phyloP scores from a whole-genome alignment of 2,113 vertebrate genomes.

The Crotalus helleri region DNA sequence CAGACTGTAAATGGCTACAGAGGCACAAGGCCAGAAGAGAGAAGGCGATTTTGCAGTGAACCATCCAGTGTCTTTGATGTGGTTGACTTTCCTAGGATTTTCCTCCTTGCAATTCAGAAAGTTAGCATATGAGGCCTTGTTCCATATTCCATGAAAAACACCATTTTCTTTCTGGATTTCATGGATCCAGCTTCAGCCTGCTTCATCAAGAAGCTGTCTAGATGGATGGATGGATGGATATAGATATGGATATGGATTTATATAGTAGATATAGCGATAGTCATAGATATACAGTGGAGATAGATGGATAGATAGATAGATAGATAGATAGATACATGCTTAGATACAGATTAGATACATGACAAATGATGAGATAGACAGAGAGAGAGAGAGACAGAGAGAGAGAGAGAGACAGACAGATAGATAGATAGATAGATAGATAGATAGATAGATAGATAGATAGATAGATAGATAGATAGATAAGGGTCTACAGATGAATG shows the following conservation, averaged over 20 bases:
- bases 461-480: too few species aligned
- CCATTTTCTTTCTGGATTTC: neutral
- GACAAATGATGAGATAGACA: too few species aligned
- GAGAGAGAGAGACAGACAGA: too few species aligned
- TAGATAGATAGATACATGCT: too few species aligned
- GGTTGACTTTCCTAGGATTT: neutral
- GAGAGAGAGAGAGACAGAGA: neutral
- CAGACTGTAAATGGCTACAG: neutral
- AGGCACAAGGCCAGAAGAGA: neutral
- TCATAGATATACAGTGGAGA: too few species aligned
- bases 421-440: neutral
- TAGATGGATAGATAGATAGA: too few species aligned
- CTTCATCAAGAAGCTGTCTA: neutral
- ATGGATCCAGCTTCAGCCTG: neutral
- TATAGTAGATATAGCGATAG: too few species aligned
- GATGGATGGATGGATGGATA: too few species aligned
- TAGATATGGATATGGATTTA: neutral
- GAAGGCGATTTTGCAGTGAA: neutral
- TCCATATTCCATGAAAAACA: neutral
- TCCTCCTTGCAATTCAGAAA: neutral
- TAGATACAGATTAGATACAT: too few species aligned
- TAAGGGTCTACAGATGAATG: too few species aligned
- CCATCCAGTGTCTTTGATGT: neutral
- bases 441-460: too few species aligned
- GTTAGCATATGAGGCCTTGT: neutral